Evolutionary conservation across 2,797 vertebrate species (phyloP), one percentile per base, ranked within the genome.

Genomic region (Eidolon dupreanum): DNA sequence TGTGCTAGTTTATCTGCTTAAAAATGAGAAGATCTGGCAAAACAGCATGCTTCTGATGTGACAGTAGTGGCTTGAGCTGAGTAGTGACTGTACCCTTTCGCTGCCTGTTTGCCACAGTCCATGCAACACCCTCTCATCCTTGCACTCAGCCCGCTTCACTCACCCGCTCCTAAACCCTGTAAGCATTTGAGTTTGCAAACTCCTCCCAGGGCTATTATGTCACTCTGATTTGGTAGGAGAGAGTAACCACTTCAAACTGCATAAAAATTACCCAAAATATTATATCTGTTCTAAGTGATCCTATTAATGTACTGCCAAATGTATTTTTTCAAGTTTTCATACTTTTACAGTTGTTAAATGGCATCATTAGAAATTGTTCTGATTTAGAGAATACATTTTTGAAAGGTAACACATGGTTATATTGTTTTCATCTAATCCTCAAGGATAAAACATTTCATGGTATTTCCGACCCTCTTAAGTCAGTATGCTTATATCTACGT

Each of bases 241-340:
- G 12, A 5, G 19, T 88, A 88, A 79, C 43, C 38, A 71, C 24
- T 77, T 93, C 51, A 89, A 33, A 90, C n/a, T 77, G 8, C 68
- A 24, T 90, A 88, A 81, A 90, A 92, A 88, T 94, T 46, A 88
- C 20, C 61, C 55, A 73, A 89, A 96, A 53, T 79, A 85, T 55
- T 93, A 41, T 24, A 63, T 81, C 55, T 96, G 31, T 92, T 77
- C 28, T 92, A 74, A 12, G 41, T 93, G 51, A 85, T 93, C 41
- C 46, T 79, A 11, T 89, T 95, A 94, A 87, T 66, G 7, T 61
- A 74, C 12, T 93, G 41, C 49, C 55, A 93, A 77, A 71, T 86
- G 19, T 8, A n/a, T 53, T 77, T 88, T 86, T 91, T 71, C 33
- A 79, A 26, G 59, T 71, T 82, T 71, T 73, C 89, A 53, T 38